Evolutionary conservation across 2,888 invertebrate genomes (phyloP).

Genomic region (Hyppa rectilinea): DNA sequence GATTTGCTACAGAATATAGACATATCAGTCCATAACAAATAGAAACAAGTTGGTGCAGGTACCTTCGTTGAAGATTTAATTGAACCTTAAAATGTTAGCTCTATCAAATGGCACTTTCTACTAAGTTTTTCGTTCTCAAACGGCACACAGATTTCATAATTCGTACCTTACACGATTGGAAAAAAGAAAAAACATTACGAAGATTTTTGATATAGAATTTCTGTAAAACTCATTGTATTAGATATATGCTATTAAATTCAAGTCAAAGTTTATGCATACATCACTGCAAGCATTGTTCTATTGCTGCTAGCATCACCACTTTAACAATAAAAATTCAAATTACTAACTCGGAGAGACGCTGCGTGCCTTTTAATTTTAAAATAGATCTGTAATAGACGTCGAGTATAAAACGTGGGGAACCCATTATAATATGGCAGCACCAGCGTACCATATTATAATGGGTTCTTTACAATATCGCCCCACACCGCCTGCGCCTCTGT

Average conservation of each 20-base stretch:
- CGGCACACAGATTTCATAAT: background rate
- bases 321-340: constrained; percentile 19
- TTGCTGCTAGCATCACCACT: background rate
- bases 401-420: constrained; percentile 39
- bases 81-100: background rate
- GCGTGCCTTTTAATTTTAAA: constrained; percentile 47
- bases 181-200: background rate
- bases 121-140: no score
- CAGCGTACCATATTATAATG: constrained; percentile 34
- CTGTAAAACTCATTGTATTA: background rate
- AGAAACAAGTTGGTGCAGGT: background rate
- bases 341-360: constrained; percentile 17
- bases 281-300: background rate
- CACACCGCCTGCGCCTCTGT: constrained; percentile 40
- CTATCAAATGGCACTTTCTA: background rate
- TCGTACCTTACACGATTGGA: background rate
- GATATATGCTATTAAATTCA: no score
- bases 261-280: background rate
- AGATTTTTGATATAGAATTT: background rate
- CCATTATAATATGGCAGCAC: constrained; percentile 27
- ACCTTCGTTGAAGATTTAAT: background rate
- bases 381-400: constrained; percentile 57
- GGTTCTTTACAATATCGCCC: constrained; percentile 54
- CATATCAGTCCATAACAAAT: background rate
- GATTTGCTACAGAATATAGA: background rate